Percentiles rank a stretch among this genome's conserved stretches.
Conservation (phyloP, 2,797 vertebrate species). For the Bucorvus abyssinicus region DNA sequence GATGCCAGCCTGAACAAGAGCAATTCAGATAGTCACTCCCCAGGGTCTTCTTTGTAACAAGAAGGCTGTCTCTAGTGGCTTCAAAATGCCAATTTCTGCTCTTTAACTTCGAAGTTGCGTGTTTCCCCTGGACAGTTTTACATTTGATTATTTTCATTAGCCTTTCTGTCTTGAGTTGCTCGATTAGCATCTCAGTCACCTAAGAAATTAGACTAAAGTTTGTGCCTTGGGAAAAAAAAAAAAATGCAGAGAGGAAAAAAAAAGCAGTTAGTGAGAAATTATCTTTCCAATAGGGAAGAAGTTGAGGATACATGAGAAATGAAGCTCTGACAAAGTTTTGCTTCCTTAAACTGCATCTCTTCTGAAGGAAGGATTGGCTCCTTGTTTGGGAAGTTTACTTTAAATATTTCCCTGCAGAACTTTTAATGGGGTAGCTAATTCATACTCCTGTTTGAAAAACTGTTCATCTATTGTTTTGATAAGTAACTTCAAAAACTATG, state of each 20-base stretch:
- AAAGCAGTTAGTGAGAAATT: not conserved
- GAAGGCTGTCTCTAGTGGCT: constrained; percentile 75
- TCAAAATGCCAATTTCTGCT: constrained; percentile 78
- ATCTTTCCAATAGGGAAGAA: not conserved
- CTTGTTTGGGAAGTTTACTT: not conserved
- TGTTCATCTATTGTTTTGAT: not conserved
- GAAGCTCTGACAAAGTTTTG: not conserved
- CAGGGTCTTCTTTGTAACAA: constrained; percentile 69
- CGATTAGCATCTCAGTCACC: constrained; percentile 79
- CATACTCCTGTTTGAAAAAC: not conserved
- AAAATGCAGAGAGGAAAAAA: not conserved
- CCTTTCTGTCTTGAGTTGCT: constrained; percentile 73
- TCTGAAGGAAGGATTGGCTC: not conserved
- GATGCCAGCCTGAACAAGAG: constrained; percentile 72
- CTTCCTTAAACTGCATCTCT: not conserved
- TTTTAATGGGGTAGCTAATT: not conserved
- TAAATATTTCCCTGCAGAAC: not conserved
- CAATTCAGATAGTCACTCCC: constrained; percentile 76
- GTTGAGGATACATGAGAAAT: not conserved
- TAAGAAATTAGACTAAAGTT: constrained; percentile 76
- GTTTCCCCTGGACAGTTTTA: constrained; percentile 77
- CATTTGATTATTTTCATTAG: constrained; percentile 78
- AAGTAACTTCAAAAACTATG: not conserved
- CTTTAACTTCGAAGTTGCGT: constrained; percentile 73
- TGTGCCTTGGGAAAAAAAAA: constrained; percentile 15